Percentiles rank a stretch among this genome's conserved stretches.
Evolutionary conservation across 2,888 invertebrate species (phyloP).

Genomic region (Neria commutata): DNA sequence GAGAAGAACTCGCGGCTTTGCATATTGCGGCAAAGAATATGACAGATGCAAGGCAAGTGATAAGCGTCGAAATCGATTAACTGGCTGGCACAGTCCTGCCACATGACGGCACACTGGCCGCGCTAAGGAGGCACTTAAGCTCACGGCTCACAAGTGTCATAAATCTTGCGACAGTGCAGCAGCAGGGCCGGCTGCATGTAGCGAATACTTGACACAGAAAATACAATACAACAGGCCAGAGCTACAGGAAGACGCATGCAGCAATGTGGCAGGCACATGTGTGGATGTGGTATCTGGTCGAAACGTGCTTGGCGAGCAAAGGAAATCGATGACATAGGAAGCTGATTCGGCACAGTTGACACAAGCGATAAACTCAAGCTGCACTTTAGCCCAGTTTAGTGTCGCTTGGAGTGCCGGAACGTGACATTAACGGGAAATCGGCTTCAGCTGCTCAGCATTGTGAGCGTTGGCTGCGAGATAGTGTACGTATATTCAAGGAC

Average conservation of each 20-base stretch:
- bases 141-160: conserved; percentile 50
- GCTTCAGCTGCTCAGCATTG: too few species aligned
- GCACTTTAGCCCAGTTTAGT: conserved; percentile 23
- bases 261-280: neutral
- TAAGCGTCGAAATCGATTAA: conserved; percentile 13
- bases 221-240: neutral
- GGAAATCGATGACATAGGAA: neutral
- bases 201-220: neutral
- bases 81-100: too few species aligned
- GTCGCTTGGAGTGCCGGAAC: conserved; percentile 33
- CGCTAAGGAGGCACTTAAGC: conserved; percentile 13
- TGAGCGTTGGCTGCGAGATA: too few species aligned
- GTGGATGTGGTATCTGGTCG: neutral
- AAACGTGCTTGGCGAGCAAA: neutral
- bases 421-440: conserved; percentile 30
- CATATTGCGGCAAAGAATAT: conserved; percentile 1
- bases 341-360: neutral
- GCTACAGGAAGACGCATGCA: neutral
- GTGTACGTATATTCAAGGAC: too few species aligned
- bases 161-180: conserved; percentile 48
- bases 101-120: too few species aligned
- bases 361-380: neutral
- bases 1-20: too few species aligned
- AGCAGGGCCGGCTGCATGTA: too few species aligned
- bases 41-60: conserved; percentile 1